Percentiles rank a stretch among this genome's conserved stretches.
phyloP scores from a whole-genome alignment of 2,797 vertebrate genomes.

The Taeniopygia guttata region DNA sequence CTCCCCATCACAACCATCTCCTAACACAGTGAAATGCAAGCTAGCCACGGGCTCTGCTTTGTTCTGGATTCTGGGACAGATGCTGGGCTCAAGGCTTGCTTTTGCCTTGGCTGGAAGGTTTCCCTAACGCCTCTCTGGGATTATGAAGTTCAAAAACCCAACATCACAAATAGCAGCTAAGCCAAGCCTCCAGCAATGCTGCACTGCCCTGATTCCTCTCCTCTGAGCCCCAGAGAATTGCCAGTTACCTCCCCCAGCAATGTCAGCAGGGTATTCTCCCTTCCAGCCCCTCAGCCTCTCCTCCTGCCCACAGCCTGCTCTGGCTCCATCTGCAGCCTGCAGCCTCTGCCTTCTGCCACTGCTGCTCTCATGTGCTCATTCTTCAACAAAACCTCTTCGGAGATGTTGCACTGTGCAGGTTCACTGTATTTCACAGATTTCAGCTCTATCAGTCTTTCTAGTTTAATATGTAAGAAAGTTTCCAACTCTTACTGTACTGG shows the following conservation, averaged over 20 bases:
- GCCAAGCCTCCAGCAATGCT: neutral
- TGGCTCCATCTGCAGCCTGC: neutral
- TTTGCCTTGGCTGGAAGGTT: neutral
- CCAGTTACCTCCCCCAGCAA: neutral
- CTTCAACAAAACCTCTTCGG: neutral
- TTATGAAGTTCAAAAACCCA: neutral
- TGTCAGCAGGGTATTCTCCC: neutral
- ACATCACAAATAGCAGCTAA: neutral
- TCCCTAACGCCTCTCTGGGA: neutral
- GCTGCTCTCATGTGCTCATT: neutral
- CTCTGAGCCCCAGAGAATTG: neutral
- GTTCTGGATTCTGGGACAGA: neutral
- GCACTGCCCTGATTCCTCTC: neutral
- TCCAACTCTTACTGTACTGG: neutral
- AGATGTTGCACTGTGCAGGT: neutral
- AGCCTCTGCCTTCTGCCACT: neutral
- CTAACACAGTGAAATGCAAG: neutral
- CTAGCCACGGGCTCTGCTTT: neutral
- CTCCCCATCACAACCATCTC: neutral
- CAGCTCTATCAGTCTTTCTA: neutral
- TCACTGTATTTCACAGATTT: neutral
- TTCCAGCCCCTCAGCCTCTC: neutral
- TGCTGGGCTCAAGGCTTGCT: neutral
- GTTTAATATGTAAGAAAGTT: neutral
- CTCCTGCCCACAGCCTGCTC: neutral